A percentile compares a stretch with the other conserved stretches of the same genome.
Evolutionary conservation across 2,888 invertebrate species (phyloP).

Genomic region (Gerris lacustris): DNA sequence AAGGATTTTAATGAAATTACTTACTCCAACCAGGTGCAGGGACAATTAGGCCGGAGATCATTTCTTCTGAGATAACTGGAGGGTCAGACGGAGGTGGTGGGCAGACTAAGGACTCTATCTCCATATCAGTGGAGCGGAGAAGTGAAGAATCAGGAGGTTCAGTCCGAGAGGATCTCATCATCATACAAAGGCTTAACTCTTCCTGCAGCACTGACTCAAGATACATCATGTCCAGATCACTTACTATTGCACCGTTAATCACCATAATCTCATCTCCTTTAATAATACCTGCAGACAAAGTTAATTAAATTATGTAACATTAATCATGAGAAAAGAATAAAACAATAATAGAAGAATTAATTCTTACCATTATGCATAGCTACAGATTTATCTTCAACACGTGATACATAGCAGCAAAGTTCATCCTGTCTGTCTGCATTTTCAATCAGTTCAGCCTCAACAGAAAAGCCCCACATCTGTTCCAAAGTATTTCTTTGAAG

Average conservation of each 20-base stretch:
- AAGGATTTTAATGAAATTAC: background rate
- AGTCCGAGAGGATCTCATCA: slow-evolving; percentile 68
- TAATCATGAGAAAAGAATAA: too few relatives aligned
- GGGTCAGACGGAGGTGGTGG: slow-evolving; percentile 92
- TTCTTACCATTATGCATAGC: slow-evolving; percentile 84
- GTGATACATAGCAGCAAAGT: slow-evolving; percentile 90
- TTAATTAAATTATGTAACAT: background rate
- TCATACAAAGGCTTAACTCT: slow-evolving; percentile 86
- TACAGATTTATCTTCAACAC: slow-evolving; percentile 88
- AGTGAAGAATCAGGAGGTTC: slow-evolving; percentile 50
- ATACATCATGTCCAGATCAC: slow-evolving; percentile 99
- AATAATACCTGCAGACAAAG: slow-evolving; percentile 62
- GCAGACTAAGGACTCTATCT: slow-evolving; percentile 89
- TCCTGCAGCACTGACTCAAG: slow-evolving; percentile 92
- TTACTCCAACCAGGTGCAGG: slow-evolving; percentile 73
- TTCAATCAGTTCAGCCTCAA: slow-evolving; percentile 92
- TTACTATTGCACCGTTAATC: slow-evolving; percentile 94
- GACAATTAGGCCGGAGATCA: slow-evolving; percentile 91
- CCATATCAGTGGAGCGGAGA: slow-evolving; percentile 78
- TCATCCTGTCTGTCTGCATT: slow-evolving; percentile 93
- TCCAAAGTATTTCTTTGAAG: slow-evolving; percentile 77
- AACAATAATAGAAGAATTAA: background rate
- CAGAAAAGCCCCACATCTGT: slow-evolving; percentile 96
- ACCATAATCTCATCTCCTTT: slow-evolving; percentile 98
- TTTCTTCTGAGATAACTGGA: slow-evolving; percentile 84